Conservation (phyloP, 2,888 invertebrate genomes). For the Leptopilina drosophilae region DNA sequence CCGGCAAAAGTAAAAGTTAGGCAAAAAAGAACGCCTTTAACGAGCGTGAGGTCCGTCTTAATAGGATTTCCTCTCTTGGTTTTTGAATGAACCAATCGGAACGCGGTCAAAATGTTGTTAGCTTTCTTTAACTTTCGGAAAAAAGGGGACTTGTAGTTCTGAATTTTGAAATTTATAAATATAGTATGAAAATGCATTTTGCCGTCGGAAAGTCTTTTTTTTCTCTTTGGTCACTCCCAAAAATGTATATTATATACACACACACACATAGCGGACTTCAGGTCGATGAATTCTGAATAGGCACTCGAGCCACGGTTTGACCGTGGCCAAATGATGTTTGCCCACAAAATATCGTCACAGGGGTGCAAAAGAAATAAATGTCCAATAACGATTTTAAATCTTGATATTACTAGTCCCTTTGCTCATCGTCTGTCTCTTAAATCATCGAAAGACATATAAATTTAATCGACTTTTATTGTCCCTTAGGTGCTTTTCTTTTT, state of each 20-base stretch:
- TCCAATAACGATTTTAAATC: conserved; percentile 23
- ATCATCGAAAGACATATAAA: conserved; percentile 32
- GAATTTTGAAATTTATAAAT: conserved; percentile 21
- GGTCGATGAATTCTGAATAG: conserved; percentile 57
- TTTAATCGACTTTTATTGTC: conserved; percentile 37
- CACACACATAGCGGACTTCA: background rate
- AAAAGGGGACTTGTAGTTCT: conserved; percentile 39
- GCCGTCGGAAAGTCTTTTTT: conserved; percentile 46
- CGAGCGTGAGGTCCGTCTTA: conserved; percentile 51
- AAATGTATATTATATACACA: too few species aligned
- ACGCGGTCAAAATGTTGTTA: conserved; percentile 61
- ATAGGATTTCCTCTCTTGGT: conserved; percentile 57
- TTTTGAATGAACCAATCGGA: conserved; percentile 50
- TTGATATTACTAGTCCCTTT: conserved; percentile 9
- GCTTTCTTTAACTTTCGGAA: conserved; percentile 17
- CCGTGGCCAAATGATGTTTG: conserved; percentile 67
- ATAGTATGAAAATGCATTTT: conserved; percentile 42
- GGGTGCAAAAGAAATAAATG: background rate
- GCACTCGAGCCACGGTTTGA: conserved; percentile 57
- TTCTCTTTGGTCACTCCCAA: background rate
- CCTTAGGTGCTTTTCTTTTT: background rate
- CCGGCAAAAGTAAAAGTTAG: conserved; percentile 30
- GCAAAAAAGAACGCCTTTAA: conserved; percentile 55
- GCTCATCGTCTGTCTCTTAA: conserved; percentile 5
- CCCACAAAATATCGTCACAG: conserved; percentile 61